Evolutionary conservation across 1,140 invertebrate genomes (phyloP).

Genomic region (Zaprionus camerounensis): DNA sequence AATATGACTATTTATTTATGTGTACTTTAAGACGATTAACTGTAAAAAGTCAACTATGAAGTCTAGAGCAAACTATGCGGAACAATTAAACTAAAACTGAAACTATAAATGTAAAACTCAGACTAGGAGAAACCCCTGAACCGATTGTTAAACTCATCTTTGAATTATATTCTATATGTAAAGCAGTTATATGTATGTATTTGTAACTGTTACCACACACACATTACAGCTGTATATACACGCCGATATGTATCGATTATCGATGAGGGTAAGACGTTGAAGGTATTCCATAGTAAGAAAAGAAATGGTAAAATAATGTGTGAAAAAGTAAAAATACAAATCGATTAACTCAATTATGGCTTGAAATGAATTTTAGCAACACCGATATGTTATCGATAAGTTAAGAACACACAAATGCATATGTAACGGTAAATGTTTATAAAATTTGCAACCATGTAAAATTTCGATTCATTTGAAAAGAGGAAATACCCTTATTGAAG

Average conservation of each 20-base stretch:
- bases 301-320: neutral
- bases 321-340: neutral
- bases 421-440: neutral
- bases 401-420: neutral
- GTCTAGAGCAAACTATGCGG: slow-evolving; percentile 64
- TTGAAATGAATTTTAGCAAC: neutral
- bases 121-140: slow-evolving; percentile 5
- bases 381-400: slow-evolving; percentile 1
- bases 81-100: slow-evolving; percentile 46
- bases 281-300: neutral
- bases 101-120: slow-evolving; percentile 33
- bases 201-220: slow-evolving; percentile 20
- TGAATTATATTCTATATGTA: slow-evolving; percentile 8
- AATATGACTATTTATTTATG: slow-evolving; percentile 5
- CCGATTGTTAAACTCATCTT: slow-evolving; percentile 18
- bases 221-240: slow-evolving; percentile 19
- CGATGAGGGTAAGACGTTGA: neutral
- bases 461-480: neutral
- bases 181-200: neutral
- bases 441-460: neutral
- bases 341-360: neutral
- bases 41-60: slow-evolving; percentile 46
- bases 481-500: neutral
- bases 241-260: neutral
- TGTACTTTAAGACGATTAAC: slow-evolving; percentile 55